Conservation (phyloP, 2,888 invertebrate species). For the Eupelmus urozonus region DNA sequence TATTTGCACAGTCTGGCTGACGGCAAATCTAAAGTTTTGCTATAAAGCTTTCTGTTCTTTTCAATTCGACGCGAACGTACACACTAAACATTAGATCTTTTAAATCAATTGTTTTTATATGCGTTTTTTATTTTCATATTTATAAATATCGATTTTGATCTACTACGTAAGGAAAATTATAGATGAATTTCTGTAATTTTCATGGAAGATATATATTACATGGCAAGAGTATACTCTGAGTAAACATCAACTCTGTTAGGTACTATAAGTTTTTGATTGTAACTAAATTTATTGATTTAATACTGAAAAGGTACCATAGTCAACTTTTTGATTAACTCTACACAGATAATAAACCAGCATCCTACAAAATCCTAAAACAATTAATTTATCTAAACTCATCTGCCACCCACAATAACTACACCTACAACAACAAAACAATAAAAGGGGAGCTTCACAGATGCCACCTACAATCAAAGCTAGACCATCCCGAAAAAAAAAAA, state of each 20-base stretch:
- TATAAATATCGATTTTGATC: background rate
- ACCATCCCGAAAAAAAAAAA: background rate
- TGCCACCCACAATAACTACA: too few species aligned
- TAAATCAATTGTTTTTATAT: background rate
- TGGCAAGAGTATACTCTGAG: slow-evolving; percentile 1
- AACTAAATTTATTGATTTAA: slow-evolving; percentile 13
- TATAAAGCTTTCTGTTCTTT: slow-evolving; percentile 28
- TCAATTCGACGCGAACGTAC: slow-evolving; percentile 54
- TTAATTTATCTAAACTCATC: too few species aligned
- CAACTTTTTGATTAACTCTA: too few species aligned
- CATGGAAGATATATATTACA: background rate
- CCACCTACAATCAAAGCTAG: background rate
- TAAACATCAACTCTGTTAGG: slow-evolving; percentile 28
- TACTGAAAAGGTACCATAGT: slow-evolving; percentile 27
- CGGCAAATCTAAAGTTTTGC: slow-evolving; percentile 46
- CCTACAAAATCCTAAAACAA: too few species aligned
- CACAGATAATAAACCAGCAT: too few species aligned
- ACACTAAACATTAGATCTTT: slow-evolving; percentile 18
- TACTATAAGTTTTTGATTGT: slow-evolving; percentile 20
- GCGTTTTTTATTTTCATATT: slow-evolving; percentile 1
- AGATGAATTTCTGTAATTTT: slow-evolving; percentile 18
- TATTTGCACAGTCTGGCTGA: slow-evolving; percentile 34
- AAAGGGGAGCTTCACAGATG: too few species aligned
- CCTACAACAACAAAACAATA: too few species aligned
- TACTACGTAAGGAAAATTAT: background rate